Evolutionary conservation across 2,113 vertebrate species (phyloP), one percentile per base, ranked within the genome.

Genomic region (Macheiramphus alcinus): DNA sequence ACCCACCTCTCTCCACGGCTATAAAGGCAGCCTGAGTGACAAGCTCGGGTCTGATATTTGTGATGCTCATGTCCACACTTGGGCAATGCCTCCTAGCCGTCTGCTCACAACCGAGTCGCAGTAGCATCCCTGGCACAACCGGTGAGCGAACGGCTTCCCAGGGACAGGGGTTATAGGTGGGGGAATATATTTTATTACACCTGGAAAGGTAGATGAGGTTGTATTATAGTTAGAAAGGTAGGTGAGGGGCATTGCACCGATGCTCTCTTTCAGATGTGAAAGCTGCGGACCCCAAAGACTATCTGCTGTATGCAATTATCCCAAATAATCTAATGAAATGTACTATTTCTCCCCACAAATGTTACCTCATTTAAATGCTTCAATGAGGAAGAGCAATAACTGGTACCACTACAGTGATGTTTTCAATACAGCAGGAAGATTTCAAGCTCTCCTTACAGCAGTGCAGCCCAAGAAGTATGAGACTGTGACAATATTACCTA

Each of bases 91-190:
- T 43, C 11, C 43, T 36, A 43, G 55, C 36, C 7, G 0, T 38
- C 56, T 72, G 53, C 43, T 81, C 11, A 2, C 45, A 47, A 6
- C 55, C 1, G 2, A 31, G 43, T 10, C 4, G 1, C 31, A 20
- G 6, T 3, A 71, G 86, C 27, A 66, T 31, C 48, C 21, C 11
- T 0, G 2, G 27, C 26, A 48, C 26, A 6, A 18, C 10, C 1
- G 3, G 52, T 27, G 62, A 72, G 67, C 0, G 0, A 38, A 50
- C 71, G 40, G 12, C 21, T 73, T 74, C 61, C 45, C 38, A n/a
- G 27, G 18, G 11, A 29, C 0, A 2, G 43, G 0, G 2, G 23
- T 5, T 73, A 27, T 10, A 13, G 23, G 31, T n/a, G 26, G 81
- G 38, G 21, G 16, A 88, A 50, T 13, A 26, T 10, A 14, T 61